Conservation (phyloP, 2,797 vertebrate species). For the Helostoma temminkii region DNA sequence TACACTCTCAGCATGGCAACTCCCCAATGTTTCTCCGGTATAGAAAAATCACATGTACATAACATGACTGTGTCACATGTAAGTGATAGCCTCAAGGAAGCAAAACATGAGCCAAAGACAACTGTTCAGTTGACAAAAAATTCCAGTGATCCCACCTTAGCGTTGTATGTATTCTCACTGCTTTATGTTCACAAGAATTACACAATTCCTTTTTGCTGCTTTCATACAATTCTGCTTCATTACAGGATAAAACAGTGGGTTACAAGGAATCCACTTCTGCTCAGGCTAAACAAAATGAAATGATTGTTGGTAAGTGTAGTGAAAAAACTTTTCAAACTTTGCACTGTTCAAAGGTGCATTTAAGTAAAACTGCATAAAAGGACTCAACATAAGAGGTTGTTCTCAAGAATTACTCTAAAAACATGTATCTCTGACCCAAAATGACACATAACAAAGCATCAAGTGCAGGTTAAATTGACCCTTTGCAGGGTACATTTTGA, state of each 20-base stretch:
- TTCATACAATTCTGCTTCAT: constrained; percentile 26
- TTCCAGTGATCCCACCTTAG: background rate
- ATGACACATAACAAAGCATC: background rate
- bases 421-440: background rate
- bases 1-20: constrained; percentile 12
- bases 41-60: background rate
- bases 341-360: constrained; percentile 35
- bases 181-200: background rate
- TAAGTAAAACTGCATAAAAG: constrained; percentile 39
- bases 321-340: constrained; percentile 34
- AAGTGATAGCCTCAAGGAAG: background rate
- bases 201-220: background rate
- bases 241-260: constrained; percentile 43
- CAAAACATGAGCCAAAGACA: constrained; percentile 4
- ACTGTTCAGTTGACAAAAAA: background rate
- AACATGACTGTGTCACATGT: background rate
- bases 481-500: background rate
- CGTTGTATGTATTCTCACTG: background rate
- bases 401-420: constrained; percentile 3
- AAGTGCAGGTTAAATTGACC: background rate
- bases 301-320: constrained; percentile 24
- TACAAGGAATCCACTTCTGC: constrained; percentile 27
- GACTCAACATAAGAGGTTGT: constrained; percentile 8
- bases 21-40: constrained; percentile 5
- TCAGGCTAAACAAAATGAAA: constrained; percentile 61